phyloP scores from a whole-genome alignment of 2,797 vertebrate genomes.

The Lagocephalus sceleratus region DNA sequence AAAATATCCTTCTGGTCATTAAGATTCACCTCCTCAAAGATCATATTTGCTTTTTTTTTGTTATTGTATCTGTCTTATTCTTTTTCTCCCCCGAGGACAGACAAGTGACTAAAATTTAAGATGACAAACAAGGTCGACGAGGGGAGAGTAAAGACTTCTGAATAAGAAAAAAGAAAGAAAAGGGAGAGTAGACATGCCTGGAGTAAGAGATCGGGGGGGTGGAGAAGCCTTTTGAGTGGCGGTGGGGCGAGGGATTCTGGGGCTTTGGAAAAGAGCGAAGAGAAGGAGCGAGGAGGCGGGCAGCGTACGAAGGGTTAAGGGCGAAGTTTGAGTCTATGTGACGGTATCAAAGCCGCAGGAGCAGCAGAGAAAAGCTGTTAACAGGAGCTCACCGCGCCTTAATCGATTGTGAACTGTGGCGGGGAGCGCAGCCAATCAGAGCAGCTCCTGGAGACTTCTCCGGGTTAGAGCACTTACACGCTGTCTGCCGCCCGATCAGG shows the following conservation, averaged over 20 bases:
- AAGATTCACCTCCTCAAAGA: conserved; percentile 22
- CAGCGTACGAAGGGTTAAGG: conserved; percentile 60
- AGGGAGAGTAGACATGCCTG: conserved; percentile 15
- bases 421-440: conserved; percentile 74
- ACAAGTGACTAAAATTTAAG: conserved; percentile 44
- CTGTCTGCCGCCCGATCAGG: conserved; percentile 72
- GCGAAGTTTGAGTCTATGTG: conserved; percentile 66
- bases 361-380: conserved; percentile 78
- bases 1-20: conserved; percentile 17
- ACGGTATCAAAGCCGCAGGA: conserved; percentile 74
- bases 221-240: conserved; percentile 38
- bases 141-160: conserved; percentile 41
- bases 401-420: conserved; percentile 82
- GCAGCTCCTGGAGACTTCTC: conserved; percentile 70
- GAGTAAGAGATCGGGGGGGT: conserved; percentile 17
- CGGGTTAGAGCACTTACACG: conserved; percentile 78
- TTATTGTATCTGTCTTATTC: conserved; percentile 21
- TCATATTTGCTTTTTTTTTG: conserved; percentile 22
- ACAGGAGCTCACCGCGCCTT: conserved; percentile 70
- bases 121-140: conserved; percentile 53
- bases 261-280: conserved; percentile 53
- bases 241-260: conserved; percentile 24
- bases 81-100: conserved; percentile 25
- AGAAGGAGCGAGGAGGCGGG: conserved; percentile 39
- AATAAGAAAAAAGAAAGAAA: conserved; percentile 28